Conservation (phyloP, 2,888 invertebrate species). For the Podotricha telesiphe region DNA sequence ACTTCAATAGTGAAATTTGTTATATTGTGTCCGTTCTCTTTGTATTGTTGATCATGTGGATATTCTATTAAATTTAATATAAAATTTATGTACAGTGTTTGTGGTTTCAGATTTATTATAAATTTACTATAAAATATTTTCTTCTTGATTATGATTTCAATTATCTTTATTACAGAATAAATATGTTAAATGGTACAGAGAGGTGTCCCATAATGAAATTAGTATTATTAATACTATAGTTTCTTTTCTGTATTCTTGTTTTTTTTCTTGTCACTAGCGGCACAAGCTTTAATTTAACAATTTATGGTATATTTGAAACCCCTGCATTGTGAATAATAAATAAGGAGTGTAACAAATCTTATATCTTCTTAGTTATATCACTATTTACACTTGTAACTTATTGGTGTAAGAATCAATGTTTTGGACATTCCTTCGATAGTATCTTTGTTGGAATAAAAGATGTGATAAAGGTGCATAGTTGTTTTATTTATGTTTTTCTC, state of each 20-base stretch:
- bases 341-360: neutral
- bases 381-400: slow-evolving; percentile 12
- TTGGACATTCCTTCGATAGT: slow-evolving; percentile 71
- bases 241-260: neutral
- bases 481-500: slow-evolving; percentile 44
- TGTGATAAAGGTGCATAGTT: slow-evolving; percentile 58
- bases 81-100: slow-evolving; percentile 24
- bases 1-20: slow-evolving; percentile 42
- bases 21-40: slow-evolving; percentile 39
- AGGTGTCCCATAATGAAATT: neutral
- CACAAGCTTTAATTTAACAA: neutral
- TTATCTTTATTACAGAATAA: neutral
- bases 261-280: neutral
- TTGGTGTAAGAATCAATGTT: slow-evolving; percentile 35
- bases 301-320: slow-evolving; percentile 14
- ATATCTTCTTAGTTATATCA: neutral
- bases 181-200: neutral
- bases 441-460: slow-evolving; percentile 68
- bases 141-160: neutral
- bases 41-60: slow-evolving; percentile 45
- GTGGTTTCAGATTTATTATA: slow-evolving; percentile 29
- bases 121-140: neutral
- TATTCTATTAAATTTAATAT: slow-evolving; percentile 46
- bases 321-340: neutral
- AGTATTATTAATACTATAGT: neutral